Percentiles rank a stretch among this genome's conserved stretches.
Conservation (phyloP, 2,888 invertebrate species). For the Seira musarum region DNA sequence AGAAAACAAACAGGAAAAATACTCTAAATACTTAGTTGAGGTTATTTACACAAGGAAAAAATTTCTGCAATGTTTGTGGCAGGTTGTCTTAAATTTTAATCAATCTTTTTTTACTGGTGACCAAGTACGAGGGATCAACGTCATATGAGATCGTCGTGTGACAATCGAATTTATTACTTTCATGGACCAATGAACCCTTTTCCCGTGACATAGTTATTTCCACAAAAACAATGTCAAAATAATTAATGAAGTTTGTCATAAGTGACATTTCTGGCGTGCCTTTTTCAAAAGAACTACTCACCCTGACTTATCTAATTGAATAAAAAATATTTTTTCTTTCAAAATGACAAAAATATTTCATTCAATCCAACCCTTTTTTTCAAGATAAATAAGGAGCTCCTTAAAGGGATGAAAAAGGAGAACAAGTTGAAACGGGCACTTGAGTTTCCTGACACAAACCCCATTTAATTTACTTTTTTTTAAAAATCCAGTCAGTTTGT, state of each 20-base stretch:
- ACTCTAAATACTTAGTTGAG: not conserved
- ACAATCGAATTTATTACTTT: not conserved
- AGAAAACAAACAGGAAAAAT: slow-evolving; percentile 6
- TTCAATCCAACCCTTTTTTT: slow-evolving; percentile 20
- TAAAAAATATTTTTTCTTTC: not conserved
- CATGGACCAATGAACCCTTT: not conserved
- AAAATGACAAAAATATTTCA: slow-evolving; percentile 41
- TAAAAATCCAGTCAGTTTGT: not conserved
- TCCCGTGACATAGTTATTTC: not conserved
- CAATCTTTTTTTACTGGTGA: not conserved
- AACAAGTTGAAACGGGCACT: slow-evolving; percentile 26
- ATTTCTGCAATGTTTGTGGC: slow-evolving; percentile 10
- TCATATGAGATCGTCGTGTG: not conserved
- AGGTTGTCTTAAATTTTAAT: slow-evolving; percentile 7
- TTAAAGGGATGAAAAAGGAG: not conserved
- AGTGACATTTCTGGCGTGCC: not conserved
- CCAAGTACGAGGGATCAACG: not conserved
- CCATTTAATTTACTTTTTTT: slow-evolving; percentile 1
- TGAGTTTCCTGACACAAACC: slow-evolving; percentile 2
- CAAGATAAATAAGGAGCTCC: not conserved
- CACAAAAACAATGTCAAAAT: not conserved
- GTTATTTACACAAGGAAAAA: not conserved
- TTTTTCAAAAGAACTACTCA: not conserved
- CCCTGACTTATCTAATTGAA: slow-evolving; percentile 5
- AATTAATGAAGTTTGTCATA: slow-evolving; percentile 1